Conservation (phyloP, 2,888 invertebrate genomes). For the Uropetala carovei region DNA sequence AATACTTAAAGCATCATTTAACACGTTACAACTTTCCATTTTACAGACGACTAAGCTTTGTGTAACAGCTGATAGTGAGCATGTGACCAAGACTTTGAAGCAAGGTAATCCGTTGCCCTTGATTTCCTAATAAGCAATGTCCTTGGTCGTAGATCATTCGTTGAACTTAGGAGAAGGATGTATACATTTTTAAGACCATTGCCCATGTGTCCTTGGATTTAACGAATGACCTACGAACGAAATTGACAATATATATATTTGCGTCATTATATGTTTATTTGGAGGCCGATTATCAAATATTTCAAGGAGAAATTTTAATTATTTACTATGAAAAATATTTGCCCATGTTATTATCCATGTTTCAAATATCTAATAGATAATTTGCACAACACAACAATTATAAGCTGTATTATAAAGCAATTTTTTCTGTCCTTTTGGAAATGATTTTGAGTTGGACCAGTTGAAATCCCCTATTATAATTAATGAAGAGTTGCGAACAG, state of each 20-base stretch:
- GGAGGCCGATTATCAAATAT: too few relatives aligned
- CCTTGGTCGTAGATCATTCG: constrained; percentile 24
- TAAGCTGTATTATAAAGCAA: too few relatives aligned
- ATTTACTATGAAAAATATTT: not conserved
- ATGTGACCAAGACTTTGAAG: constrained; percentile 51
- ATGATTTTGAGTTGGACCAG: too few relatives aligned
- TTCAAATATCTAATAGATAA: not conserved
- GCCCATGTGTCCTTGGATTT: not conserved
- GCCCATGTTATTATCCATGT: not conserved
- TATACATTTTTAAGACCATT: not conserved
- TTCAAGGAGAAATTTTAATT: too few relatives aligned
- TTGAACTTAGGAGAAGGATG: not conserved
- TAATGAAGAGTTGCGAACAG: too few relatives aligned
- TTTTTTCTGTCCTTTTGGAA: too few relatives aligned
- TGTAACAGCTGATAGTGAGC: not conserved
- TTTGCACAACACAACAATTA: not conserved
- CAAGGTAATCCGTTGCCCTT: constrained; percentile 51
- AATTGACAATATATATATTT: not conserved
- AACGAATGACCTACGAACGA: not conserved
- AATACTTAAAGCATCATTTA: not conserved
- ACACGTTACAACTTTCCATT: not conserved
- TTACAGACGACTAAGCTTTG: not conserved
- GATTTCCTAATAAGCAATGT: constrained; percentile 12
- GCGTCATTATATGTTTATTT: too few relatives aligned
- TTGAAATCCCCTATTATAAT: too few relatives aligned